A percentile compares a stretch with the other conserved stretches of the same genome.
phyloP scores from a whole-genome alignment of 2,888 invertebrate genomes.

The Volucella inanis region DNA sequence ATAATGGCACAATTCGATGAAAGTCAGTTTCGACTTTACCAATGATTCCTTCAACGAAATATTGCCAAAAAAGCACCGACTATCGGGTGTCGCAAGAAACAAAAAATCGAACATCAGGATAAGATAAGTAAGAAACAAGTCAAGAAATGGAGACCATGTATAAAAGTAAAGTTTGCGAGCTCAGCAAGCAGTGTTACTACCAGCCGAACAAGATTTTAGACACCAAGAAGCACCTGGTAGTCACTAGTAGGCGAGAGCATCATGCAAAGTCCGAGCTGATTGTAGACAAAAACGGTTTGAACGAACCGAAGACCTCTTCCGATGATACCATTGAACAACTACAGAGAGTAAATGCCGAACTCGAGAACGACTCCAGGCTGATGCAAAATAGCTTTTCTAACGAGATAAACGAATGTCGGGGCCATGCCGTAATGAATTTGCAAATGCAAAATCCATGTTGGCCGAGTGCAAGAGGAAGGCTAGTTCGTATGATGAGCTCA shows the following conservation, averaged over 20 bases:
- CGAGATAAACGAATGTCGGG: slow-evolving; percentile 81
- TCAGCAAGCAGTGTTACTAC: slow-evolving; percentile 86
- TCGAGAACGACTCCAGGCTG: slow-evolving; percentile 86
- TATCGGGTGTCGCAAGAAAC: slow-evolving; percentile 78
- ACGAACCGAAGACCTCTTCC: slow-evolving; percentile 84
- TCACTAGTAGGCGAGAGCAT: slow-evolving; percentile 86
- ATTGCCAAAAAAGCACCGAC: slow-evolving; percentile 80
- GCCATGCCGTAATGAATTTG: slow-evolving; percentile 79
- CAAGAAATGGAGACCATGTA: slow-evolving; percentile 89
- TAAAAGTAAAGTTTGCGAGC: slow-evolving; percentile 87
- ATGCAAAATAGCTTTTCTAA: slow-evolving; percentile 85
- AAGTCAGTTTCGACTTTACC: slow-evolving; percentile 79
- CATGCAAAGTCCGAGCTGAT: slow-evolving; percentile 86
- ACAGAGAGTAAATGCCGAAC: slow-evolving; percentile 85
- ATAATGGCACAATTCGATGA: slow-evolving; percentile 81
- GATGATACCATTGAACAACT: slow-evolving; percentile 86
- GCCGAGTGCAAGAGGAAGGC: slow-evolving; percentile 79
- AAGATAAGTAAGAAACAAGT: too few species aligned
- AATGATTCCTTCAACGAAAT: slow-evolving; percentile 79
- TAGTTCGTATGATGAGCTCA: slow-evolving; percentile 81
- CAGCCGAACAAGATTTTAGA: slow-evolving; percentile 87
- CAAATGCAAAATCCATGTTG: slow-evolving; percentile 75
- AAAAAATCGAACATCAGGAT: slow-evolving; percentile 87
- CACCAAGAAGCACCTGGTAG: slow-evolving; percentile 87
- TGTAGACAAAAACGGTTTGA: slow-evolving; percentile 76